phyloP scores from a whole-genome alignment of 2,888 invertebrate genomes.

The Plagodis dolabraria region DNA sequence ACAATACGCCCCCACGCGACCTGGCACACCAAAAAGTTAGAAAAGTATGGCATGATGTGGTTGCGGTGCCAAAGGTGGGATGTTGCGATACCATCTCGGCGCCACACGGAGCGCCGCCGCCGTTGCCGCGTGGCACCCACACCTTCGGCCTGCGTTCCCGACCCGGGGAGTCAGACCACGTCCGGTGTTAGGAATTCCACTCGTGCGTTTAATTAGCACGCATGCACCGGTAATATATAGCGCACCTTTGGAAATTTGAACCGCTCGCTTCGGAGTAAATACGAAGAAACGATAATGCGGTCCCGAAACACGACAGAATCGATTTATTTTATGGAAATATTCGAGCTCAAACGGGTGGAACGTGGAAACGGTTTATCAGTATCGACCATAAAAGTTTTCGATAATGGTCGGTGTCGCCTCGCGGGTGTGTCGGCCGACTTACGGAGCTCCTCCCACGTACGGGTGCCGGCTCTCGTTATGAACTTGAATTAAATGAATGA shows the following conservation, averaged over 20 bases:
- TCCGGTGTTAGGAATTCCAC: slow-evolving; percentile 63
- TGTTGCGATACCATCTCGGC: slow-evolving; percentile 69
- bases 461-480: slow-evolving; percentile 67
- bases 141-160: slow-evolving; percentile 55
- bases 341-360: slow-evolving; percentile 48
- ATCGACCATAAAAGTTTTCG: slow-evolving; percentile 60
- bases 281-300: slow-evolving; percentile 72
- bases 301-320: slow-evolving; percentile 59
- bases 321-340: slow-evolving; percentile 70
- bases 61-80: slow-evolving; percentile 34
- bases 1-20: slow-evolving; percentile 77
- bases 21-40: slow-evolving; percentile 79
- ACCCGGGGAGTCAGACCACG: slow-evolving; percentile 61
- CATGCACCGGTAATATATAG: slow-evolving; percentile 75
- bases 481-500: slow-evolving; percentile 83
- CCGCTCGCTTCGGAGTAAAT: slow-evolving; percentile 58
- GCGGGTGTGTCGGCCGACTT: slow-evolving; percentile 58
- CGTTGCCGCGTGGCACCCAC: slow-evolving; percentile 47
- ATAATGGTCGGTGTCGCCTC: slow-evolving; percentile 48
- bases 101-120: slow-evolving; percentile 46
- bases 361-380: slow-evolving; percentile 57
- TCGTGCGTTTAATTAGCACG: slow-evolving; percentile 73
- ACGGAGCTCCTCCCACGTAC: slow-evolving; percentile 67
- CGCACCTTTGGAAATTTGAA: slow-evolving; percentile 67
- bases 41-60: slow-evolving; percentile 68